phyloP scores from a whole-genome alignment of 2,113 vertebrate species.

The Plecturocebus donacophilus region DNA sequence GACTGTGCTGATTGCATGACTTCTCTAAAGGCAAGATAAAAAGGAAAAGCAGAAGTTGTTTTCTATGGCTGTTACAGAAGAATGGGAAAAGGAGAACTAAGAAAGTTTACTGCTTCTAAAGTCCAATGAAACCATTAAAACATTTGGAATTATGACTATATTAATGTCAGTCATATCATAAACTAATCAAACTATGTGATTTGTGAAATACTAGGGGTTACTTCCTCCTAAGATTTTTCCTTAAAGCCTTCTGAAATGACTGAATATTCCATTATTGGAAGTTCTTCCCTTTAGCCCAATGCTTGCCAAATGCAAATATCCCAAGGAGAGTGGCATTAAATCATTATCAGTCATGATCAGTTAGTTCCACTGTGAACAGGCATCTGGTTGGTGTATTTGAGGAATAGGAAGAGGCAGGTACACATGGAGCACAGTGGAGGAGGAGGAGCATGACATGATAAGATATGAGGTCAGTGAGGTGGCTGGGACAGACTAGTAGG shows the following conservation, averaged over 20 bases:
- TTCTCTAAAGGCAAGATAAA: slow-evolving; percentile 52
- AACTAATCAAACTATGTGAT: not conserved
- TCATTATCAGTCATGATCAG: not conserved
- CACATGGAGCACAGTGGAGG: not conserved
- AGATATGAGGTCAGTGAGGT: not conserved
- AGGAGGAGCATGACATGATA: not conserved
- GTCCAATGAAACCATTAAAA: slow-evolving; percentile 50
- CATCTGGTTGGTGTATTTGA: not conserved
- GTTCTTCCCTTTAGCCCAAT: not conserved
- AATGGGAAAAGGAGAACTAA: slow-evolving; percentile 60
- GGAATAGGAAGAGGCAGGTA: not conserved
- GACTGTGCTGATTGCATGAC: not conserved
- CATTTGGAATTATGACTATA: not conserved
- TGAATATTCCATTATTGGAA: not conserved
- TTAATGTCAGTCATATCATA: slow-evolving; percentile 6
- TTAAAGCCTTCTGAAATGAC: not conserved
- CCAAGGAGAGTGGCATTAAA: not conserved
- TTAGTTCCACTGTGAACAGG: not conserved
- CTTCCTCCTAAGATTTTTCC: not conserved
- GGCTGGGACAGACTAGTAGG: not conserved
- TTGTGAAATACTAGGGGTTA: not conserved
- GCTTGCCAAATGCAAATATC: not conserved
- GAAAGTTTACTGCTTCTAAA: slow-evolving; percentile 58
- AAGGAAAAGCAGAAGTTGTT: slow-evolving; percentile 73
- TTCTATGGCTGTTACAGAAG: slow-evolving; percentile 37